A percentile compares a stretch with the other conserved stretches of the same genome.
These are phyloP conservation scores for Xenops minutus DNA, from an alignment of 2,797 vertebrate species.

Conservation along the genomic window DNA sequence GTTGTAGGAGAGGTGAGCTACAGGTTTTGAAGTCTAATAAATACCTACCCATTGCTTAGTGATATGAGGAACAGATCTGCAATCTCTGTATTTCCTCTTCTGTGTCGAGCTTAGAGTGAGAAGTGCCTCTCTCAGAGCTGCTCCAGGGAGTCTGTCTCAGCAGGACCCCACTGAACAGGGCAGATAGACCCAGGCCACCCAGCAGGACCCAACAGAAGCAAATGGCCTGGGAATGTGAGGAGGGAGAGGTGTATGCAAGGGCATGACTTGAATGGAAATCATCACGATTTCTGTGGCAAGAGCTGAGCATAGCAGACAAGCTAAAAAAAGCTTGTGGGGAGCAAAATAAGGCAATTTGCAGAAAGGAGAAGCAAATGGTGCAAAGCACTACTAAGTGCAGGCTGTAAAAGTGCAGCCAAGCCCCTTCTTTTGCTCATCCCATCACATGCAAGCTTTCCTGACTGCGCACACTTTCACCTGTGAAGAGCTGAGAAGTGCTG, in stretches of 20 bases:
- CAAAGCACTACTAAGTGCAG: not conserved
- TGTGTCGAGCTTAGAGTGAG: not conserved
- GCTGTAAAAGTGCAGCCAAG: not conserved
- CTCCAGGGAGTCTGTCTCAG: not conserved
- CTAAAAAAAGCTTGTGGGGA: not conserved
- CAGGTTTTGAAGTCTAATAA: not conserved
- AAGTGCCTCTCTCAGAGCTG: not conserved
- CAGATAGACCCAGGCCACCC: not conserved
- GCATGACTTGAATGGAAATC: not conserved
- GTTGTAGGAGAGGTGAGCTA: not conserved
- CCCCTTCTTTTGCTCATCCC: not conserved
- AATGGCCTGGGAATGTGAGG: not conserved
- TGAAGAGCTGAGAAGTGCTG: not conserved
- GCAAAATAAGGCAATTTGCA: not conserved
- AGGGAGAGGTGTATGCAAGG: not conserved
- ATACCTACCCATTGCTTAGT: not conserved
- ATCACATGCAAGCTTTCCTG: not conserved
- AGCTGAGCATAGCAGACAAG: not conserved
- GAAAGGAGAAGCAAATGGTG: not conserved
- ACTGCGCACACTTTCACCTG: not conserved
- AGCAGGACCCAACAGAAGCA: not conserved
- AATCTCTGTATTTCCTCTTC: not conserved
- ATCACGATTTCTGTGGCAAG: not conserved
- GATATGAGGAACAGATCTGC: not conserved
- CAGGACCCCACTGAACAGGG: not conserved